Evolutionary conservation across 2,797 vertebrate genomes (phyloP).

Genomic region (Melanotaenia trifasciata): DNA sequence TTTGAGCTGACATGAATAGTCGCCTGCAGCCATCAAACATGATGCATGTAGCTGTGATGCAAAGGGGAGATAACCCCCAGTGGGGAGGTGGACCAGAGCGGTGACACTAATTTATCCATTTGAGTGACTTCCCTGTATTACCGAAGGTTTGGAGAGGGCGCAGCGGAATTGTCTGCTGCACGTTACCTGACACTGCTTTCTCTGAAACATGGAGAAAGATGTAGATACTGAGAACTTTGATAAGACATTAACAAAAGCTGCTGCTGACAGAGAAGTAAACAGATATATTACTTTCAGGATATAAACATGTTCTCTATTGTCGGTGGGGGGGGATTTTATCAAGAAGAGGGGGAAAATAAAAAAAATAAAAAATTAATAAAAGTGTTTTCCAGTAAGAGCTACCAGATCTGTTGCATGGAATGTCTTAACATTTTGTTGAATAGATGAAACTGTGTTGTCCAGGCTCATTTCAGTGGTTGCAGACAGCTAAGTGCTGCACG

Average conservation of each 20-base stretch:
- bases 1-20: constrained; percentile 61
- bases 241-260: constrained; percentile 34
- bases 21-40: constrained; percentile 66
- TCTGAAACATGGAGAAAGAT: constrained; percentile 10
- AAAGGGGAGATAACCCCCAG: constrained; percentile 50
- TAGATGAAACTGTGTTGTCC: constrained; percentile 43
- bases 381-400: constrained; percentile 20
- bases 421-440: constrained; percentile 30
- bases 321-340: background rate
- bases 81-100: constrained; percentile 59
- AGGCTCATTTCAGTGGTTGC: constrained; percentile 52
- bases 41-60: constrained; percentile 69
- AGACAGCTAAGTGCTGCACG: constrained; percentile 67
- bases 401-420: constrained; percentile 28
- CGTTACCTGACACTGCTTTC: constrained; percentile 37
- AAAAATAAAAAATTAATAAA: constrained; percentile 10
- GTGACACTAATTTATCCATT: constrained; percentile 77
- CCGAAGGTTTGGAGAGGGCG: constrained; percentile 32
- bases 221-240: constrained; percentile 34
- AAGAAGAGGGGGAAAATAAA: background rate
- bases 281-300: constrained; percentile 17
- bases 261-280: constrained; percentile 31
- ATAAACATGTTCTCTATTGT: constrained; percentile 28
- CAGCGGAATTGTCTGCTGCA: constrained; percentile 41
- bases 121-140: constrained; percentile 69